Evolutionary conservation across 1,140 invertebrate species (phyloP).

Genomic region (Polyergus mexicanus): DNA sequence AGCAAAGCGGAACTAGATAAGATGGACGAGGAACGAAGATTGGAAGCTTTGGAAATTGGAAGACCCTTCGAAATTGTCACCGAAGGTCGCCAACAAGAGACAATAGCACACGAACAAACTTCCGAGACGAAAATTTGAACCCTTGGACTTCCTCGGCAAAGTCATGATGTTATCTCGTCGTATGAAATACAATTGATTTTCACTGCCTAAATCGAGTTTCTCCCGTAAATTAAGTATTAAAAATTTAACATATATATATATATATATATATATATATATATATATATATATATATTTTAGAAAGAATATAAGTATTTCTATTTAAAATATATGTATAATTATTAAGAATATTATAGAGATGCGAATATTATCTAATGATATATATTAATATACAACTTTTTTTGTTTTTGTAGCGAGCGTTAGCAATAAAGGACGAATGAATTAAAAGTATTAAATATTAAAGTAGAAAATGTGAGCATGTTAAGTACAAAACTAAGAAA

Average conservation of each 20-base stretch:
- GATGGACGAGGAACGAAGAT: conserved; percentile 83
- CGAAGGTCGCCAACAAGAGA: conserved; percentile 15
- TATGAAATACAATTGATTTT: conserved; percentile 46
- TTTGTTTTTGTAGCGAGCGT: conserved; percentile 23
- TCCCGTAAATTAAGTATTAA: conserved; percentile 1
- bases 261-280: no score
- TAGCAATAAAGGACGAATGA: conserved; percentile 24
- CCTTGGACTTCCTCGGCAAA: background rate
- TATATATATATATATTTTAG: background rate
- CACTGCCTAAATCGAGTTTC: conserved; percentile 43
- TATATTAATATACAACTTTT: conserved; percentile 26
- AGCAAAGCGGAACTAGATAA: conserved; percentile 89
- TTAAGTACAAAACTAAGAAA: conserved; percentile 69
- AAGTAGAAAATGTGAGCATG: conserved; percentile 66
- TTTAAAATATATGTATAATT: conserved; percentile 28
- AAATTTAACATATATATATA: background rate
- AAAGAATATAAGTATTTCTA: background rate
- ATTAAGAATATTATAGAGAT: conserved; percentile 37
- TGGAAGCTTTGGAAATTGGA: conserved; percentile 79
- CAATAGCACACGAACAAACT: conserved; percentile 36
- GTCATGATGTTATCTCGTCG: background rate
- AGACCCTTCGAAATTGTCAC: conserved; percentile 47
- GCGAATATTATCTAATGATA: conserved; percentile 7
- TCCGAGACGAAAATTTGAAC: conserved; percentile 76
- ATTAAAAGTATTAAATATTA: conserved; percentile 16